These are phyloP conservation scores for Schlechtendalia chinensis DNA, from an alignment of 1,140 invertebrate genomes.

Conservation along the genomic window DNA sequence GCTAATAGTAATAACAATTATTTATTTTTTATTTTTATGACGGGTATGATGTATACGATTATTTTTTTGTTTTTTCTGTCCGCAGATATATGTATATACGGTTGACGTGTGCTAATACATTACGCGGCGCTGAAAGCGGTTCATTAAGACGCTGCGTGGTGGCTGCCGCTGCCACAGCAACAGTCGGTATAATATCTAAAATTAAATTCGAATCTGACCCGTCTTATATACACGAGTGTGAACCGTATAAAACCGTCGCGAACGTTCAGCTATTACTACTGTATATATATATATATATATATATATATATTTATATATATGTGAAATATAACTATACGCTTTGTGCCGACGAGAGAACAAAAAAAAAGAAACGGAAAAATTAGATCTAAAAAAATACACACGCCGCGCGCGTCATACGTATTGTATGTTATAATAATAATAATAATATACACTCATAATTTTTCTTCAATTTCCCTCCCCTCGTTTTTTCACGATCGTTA, in stretches of 20 bases:
- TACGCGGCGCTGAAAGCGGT: conserved; percentile 35
- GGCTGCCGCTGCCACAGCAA: neutral
- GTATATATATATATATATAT: neutral
- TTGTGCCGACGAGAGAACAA: too few relatives aligned
- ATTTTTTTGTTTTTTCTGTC: conserved; percentile 5
- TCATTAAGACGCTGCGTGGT: conserved; percentile 15
- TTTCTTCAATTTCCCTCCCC: too few relatives aligned
- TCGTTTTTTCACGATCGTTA: too few relatives aligned
- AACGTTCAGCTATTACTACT: neutral
- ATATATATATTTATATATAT: too few relatives aligned
- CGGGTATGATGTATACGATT: too few relatives aligned
- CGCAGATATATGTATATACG: neutral
- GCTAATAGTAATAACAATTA: neutral
- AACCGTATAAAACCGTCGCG: conserved; percentile 5
- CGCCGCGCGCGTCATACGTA: neutral
- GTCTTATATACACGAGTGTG: neutral
- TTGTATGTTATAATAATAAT: neutral
- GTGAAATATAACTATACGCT: too few relatives aligned
- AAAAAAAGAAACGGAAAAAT: too few relatives aligned
- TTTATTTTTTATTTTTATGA: neutral
- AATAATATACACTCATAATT: too few relatives aligned
- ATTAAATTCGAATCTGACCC: conserved; percentile 31
- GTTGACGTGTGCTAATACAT: conserved; percentile 19
- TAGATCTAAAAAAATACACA: neutral
- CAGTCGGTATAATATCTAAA: conserved; percentile 23